Conservation (phyloP, 2,797 vertebrate genomes). For the Lophius americanus region DNA sequence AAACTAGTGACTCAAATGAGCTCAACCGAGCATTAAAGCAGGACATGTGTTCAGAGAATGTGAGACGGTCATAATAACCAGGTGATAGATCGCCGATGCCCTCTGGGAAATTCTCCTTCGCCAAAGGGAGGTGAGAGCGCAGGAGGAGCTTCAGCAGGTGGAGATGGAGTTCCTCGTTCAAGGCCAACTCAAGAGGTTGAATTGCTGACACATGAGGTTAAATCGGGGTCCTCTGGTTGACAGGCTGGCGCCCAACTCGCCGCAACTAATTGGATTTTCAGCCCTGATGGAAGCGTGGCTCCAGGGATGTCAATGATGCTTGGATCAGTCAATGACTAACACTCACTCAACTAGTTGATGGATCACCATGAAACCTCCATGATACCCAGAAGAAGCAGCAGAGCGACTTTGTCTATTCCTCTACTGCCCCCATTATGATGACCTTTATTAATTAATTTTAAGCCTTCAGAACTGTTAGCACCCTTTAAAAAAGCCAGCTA, state of each 20-base stretch:
- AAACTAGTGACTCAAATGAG: too few relatives aligned
- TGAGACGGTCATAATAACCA: constrained; percentile 17
- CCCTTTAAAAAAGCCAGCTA: too few relatives aligned
- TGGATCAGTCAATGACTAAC: not conserved
- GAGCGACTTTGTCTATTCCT: not conserved
- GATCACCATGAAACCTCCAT: not conserved
- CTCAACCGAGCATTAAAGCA: too few relatives aligned
- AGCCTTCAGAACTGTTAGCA: too few relatives aligned
- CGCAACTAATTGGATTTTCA: constrained; percentile 6
- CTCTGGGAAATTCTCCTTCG: constrained; percentile 22
- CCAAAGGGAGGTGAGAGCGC: constrained; percentile 1
- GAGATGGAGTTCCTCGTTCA: not conserved
- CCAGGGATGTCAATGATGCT: not conserved
- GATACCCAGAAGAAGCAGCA: too few relatives aligned
- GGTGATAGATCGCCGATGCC: constrained; percentile 21
- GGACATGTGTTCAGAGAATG: constrained; percentile 11
- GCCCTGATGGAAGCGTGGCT: not conserved
- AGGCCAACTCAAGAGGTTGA: not conserved
- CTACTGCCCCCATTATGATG: too few relatives aligned
- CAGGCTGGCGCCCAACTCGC: not conserved
- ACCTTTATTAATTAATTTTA: too few relatives aligned
- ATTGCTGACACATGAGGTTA: not conserved
- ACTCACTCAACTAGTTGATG: not conserved
- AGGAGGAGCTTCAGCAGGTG: constrained; percentile 1
- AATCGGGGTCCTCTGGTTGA: not conserved